Conservation (phyloP, 2,113 vertebrate genomes). For the Dicaeum eximium region DNA sequence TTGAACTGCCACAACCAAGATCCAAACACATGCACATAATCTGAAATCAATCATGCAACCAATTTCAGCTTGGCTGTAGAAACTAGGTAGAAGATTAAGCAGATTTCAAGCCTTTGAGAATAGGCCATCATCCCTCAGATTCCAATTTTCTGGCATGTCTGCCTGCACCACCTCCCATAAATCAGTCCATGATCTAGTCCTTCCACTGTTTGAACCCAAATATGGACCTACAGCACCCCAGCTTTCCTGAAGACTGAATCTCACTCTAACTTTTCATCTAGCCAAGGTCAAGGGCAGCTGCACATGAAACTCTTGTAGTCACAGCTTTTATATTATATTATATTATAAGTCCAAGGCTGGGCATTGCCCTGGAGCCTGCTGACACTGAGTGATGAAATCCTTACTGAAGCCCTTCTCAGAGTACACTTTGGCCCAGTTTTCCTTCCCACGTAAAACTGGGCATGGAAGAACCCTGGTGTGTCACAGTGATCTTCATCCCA, state of each 20-base stretch:
- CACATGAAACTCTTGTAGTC: background rate
- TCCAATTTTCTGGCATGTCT: background rate
- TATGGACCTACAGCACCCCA: background rate
- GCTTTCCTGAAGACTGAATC: background rate
- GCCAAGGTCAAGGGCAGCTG: background rate
- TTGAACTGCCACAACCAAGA: background rate
- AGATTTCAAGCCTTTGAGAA: background rate
- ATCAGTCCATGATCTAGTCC: background rate
- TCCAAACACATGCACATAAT: background rate
- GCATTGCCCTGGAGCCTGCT: background rate
- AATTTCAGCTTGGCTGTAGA: background rate
- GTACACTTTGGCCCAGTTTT: background rate
- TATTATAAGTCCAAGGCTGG: background rate
- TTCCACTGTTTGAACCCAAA: background rate
- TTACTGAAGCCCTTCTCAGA: background rate
- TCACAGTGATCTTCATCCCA: background rate
- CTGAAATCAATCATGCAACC: background rate
- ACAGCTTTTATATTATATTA: too few species aligned
- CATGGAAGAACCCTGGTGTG: background rate
- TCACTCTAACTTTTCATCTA: background rate
- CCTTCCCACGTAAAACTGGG: background rate
- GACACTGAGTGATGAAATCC: fast-evolving
- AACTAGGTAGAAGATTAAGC: background rate
- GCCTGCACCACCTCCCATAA: background rate
- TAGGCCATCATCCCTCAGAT: background rate